Evolutionary conservation across 2,888 invertebrate species (phyloP), one percentile per base, ranked within the genome.

Genomic region (Caenorhabditis imperialis): DNA sequence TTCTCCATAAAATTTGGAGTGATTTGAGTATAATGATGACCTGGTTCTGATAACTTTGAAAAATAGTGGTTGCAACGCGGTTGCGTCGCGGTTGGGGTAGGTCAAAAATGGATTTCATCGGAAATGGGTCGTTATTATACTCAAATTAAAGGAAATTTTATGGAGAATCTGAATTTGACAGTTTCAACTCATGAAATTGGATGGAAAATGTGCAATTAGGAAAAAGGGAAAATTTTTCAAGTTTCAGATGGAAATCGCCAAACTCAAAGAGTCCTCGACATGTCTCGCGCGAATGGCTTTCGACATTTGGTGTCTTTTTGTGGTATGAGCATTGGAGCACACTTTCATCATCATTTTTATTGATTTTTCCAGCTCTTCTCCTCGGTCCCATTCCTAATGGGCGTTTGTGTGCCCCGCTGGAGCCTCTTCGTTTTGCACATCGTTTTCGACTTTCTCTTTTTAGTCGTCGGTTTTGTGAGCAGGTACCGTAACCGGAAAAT

Each of bases 391-490:
- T 77, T 69, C 30, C 22, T 77, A n/a, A 54, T 73, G 38, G 77
- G 77, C 14, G 63, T 77, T 18, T 79, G 77, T 53, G 54, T 74
- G 0, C 75, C 77, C 0, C 40, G 61, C 1, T 62, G 75, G 60
- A 75, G 72, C 33, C 63, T 79, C 5, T 79, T 79, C 51, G 70
- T 79, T 2, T 48, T 71, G 12, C 79, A 79, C 35, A 70, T 79
- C 16, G 75, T 79, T 16, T 73, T 63, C 53, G 79, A 79, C 47
- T 74, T 79, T 35, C 50, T 77, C 2, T 75, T 77, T 54, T 38
- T 79, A 10, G 74, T 77, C 1, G 61, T 75, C 10, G 75, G 70
- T 16, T 77, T 77, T 42, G 63, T 79, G n/a, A 77, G 61, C 63
- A 76, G 75, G 75, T 75, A 47, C 8, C 25, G 18, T 16, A 4